A percentile compares a stretch with the other conserved stretches of the same genome.
Conservation (phyloP, 1,140 invertebrate species). For the Tigriopus japonicus region DNA sequence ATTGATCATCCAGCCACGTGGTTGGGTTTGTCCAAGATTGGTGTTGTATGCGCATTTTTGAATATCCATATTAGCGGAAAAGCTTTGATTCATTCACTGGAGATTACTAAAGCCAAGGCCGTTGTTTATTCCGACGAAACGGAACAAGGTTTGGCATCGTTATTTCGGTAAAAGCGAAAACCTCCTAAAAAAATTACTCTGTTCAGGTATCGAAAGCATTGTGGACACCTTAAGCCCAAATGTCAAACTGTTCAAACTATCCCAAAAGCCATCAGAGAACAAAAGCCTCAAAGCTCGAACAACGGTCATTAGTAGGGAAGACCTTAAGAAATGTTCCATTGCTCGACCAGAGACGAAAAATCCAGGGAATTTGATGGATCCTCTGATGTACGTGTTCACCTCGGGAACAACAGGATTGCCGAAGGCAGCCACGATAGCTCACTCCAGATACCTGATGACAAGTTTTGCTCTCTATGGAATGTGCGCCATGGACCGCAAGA, state of each 20-base stretch:
- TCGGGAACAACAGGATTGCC: conserved; percentile 79
- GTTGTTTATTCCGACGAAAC: conserved; percentile 56
- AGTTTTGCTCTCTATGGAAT: not conserved
- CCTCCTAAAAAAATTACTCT: not conserved
- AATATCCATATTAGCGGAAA: conserved; percentile 62
- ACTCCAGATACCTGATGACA: conserved; percentile 20
- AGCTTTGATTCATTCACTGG: conserved; percentile 58
- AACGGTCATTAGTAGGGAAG: too few relatives aligned
- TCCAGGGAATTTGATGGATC: not conserved
- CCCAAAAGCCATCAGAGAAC: not conserved
- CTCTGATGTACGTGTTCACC: conserved; percentile 55
- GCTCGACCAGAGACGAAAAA: too few relatives aligned
- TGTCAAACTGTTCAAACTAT: not conserved
- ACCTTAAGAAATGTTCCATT: too few relatives aligned
- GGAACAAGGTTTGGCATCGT: conserved; percentile 13
- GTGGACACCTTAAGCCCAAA: not conserved
- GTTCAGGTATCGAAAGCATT: not conserved
- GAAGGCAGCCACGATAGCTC: conserved; percentile 39
- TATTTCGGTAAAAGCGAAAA: not conserved
- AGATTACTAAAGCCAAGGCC: conserved; percentile 54
- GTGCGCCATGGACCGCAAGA: not conserved
- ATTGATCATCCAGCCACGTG: conserved; percentile 33
- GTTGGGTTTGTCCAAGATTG: conserved; percentile 29
- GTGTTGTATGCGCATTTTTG: conserved; percentile 60
- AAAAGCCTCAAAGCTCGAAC: not conserved